phyloP scores from a whole-genome alignment of 2,113 vertebrate genomes.

The Corynorhinus townsendii region DNA sequence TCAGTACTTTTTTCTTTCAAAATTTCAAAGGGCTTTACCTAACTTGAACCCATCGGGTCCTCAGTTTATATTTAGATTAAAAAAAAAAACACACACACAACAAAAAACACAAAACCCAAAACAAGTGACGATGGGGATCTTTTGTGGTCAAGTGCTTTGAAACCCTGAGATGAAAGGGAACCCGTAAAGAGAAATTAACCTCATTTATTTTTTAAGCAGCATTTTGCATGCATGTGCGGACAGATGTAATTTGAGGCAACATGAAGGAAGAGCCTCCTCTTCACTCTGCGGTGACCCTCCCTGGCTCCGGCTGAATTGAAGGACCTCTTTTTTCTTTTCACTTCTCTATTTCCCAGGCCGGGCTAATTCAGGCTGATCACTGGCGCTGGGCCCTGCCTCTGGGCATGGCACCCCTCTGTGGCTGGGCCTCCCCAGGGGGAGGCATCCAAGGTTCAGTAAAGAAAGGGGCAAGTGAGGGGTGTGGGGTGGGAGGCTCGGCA shows the following conservation, averaged over 20 bases:
- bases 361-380: not conserved
- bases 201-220: constrained; percentile 65
- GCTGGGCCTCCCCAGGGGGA: not conserved
- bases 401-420: not conserved
- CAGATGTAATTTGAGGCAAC: constrained; percentile 54
- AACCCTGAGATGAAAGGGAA: constrained; percentile 63
- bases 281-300: not conserved
- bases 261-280: not conserved
- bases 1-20: not conserved
- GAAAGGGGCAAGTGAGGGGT: not conserved
- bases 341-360: constrained; percentile 19
- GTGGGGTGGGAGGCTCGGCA: accelerated
- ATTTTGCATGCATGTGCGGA: constrained; percentile 54
- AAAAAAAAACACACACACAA: not conserved
- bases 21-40: not conserved
- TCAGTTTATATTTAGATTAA: constrained; percentile 22
- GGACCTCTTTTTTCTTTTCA: not conserved
- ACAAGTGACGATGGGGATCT: not conserved
- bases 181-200: constrained; percentile 53
- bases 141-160: constrained; percentile 59
- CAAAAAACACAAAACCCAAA: not conserved
- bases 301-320: not conserved
- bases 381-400: not conserved
- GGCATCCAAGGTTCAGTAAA: not conserved
- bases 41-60: constrained; percentile 7